Evolutionary conservation across 2,888 invertebrate genomes (phyloP).

Genomic region (Scaeva pyrastri): DNA sequence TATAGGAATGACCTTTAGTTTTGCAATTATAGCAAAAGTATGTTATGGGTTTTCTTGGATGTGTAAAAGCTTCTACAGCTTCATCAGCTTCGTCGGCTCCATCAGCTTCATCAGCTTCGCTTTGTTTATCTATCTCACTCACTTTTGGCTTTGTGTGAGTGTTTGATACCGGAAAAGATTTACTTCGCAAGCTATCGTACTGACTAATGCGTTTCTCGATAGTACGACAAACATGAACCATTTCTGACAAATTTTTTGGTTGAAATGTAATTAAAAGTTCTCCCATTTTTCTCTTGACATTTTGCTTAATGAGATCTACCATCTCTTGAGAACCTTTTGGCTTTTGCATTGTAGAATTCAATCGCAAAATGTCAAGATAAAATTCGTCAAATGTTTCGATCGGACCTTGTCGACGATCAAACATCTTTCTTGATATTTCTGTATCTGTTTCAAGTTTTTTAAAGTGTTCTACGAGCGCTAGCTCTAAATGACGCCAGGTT

Average conservation of each 20-base stretch:
- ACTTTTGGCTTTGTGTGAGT: neutral
- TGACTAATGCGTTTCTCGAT: neutral
- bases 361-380: neutral
- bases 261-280: constrained; percentile 8
- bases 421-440: constrained; percentile 2
- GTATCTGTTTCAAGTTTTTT: neutral
- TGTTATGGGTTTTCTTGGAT: neutral
- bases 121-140: constrained; percentile 3
- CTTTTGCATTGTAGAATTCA: neutral
- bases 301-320: constrained; percentile 7
- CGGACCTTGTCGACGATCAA: neutral
- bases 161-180: neutral
- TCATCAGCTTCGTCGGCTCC: neutral
- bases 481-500: neutral
- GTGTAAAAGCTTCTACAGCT: neutral
- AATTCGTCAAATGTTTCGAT: neutral
- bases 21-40: constrained; percentile 15
- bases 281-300: neutral
- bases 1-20: neutral
- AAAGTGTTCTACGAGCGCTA: neutral
- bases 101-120: neutral
- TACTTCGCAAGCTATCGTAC: neutral
- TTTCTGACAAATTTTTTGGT: neutral
- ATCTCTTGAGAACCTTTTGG: neutral
- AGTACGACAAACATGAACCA: constrained; percentile 3